Evolutionary conservation across 2,113 vertebrate species (phyloP).

Genomic region (Xiphophorus maculatus): DNA sequence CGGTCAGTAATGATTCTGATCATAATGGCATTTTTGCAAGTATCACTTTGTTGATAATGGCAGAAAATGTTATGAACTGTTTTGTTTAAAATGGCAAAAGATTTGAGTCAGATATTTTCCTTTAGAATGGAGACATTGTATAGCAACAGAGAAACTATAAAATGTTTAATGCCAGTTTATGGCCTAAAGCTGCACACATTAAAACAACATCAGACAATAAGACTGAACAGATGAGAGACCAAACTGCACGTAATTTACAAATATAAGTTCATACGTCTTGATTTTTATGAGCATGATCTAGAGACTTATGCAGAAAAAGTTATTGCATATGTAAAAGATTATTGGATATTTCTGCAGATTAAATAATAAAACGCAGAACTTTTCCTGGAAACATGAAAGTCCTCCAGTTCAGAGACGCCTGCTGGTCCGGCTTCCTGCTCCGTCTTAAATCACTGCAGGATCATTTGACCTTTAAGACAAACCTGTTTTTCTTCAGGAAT

Average conservation of each 20-base stretch:
- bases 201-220: neutral
- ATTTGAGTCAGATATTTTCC: neutral
- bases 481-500: slow-evolving; percentile 39
- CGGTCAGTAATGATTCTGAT: slow-evolving; percentile 59
- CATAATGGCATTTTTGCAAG: slow-evolving; percentile 58
- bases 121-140: neutral
- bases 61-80: slow-evolving; percentile 54
- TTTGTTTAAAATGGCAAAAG: slow-evolving; percentile 28
- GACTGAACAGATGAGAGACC: neutral
- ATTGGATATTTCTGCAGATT: neutral
- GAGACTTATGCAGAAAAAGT: no score
- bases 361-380: slow-evolving; percentile 15
- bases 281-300: no score
- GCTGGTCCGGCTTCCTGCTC: neutral
- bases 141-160: neutral
- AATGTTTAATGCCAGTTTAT: neutral
- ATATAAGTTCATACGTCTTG: neutral
- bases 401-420: no score
- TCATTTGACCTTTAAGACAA: slow-evolving; percentile 30
- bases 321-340: no score
- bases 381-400: neutral
- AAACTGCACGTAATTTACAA: neutral
- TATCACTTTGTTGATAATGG: slow-evolving; percentile 47
- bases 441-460: slow-evolving; percentile 32
- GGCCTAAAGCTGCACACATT: neutral